These are phyloP conservation scores for Odontomyia ornata DNA, from an alignment of 2,888 invertebrate genomes.

Conservation along the genomic window DNA sequence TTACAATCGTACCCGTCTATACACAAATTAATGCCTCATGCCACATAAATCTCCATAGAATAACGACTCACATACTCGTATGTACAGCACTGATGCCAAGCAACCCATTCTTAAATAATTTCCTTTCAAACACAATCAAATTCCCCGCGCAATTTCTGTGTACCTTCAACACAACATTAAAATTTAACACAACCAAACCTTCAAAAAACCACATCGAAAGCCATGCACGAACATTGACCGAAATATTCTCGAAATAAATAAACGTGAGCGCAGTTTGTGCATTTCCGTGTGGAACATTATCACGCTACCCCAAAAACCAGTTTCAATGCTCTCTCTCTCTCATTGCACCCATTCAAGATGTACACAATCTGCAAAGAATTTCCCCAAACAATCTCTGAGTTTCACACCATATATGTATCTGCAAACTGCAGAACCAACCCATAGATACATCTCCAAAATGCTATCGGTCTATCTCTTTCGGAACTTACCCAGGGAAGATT, in stretches of 20 bases:
- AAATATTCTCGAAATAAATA: neutral
- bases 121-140: neutral
- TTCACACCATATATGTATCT: neutral
- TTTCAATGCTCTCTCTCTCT: neutral
- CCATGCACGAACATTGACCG: slow-evolving; percentile 16
- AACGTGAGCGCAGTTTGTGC: slow-evolving; percentile 13
- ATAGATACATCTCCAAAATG: neutral
- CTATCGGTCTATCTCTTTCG: neutral
- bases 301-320: neutral
- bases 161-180: neutral
- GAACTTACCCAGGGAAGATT: neutral
- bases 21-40: neutral
- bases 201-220: neutral
- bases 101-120: neutral
- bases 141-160: neutral
- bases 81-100: neutral
- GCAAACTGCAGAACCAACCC: neutral
- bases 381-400: neutral
- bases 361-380: neutral
- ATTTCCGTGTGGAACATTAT: slow-evolving; percentile 2
- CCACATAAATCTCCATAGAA: neutral
- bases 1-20: neutral
- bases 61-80: neutral
- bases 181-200: neutral
- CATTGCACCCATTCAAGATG: neutral